Base-by-base conservation (phyloP, 2,797 vertebrate species). In the Platyrinchus mystaceus region DNA sequence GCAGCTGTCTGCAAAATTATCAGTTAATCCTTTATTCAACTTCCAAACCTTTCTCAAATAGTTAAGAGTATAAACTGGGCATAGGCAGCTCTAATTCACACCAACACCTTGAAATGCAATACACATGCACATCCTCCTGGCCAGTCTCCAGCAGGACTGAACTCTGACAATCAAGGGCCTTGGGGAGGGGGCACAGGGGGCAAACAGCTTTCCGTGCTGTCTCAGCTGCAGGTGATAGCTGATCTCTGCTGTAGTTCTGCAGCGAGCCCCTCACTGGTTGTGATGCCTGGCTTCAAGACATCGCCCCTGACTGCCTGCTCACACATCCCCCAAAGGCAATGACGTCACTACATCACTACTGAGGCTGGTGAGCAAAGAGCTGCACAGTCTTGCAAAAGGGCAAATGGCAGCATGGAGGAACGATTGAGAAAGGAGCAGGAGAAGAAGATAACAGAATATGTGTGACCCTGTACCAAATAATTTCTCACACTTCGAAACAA, bases 11-110 rank as follows among this genome's bases (percentile, higher is more conserved):
- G 80, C 75, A 93, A 90, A 95, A 93, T 93, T 84, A 95, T 75
- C 85, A 92, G 69, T 90, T 95, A 89, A 94, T 95, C 87, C 80
- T 94, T 90, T 75, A 79, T 75, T 93, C 70, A 63, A 84, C 94
- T 83, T 90, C 91, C 85, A 84, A 95, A 90, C 80, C 94, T 93
- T 95, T 93, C 94, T 91, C 36, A 79, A 88, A 94, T 60, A 73
- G 39, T 74, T 79, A 88, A 56, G 16, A 24, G 12, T 55, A 60
- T 39, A 58, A 69, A 59, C 0, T 3, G 32, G 79, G 32, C 83
- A 91, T 84, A 83, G 82, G 79, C 53, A 91, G 43, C 83, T 92
- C 74, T 44, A 87, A 90, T 69, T 92, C 59, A 74, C 30, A 49
- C 34, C 0, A 0, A 71, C 46, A 50, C 46, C 85, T 43, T 76